Evolutionary conservation across 1,140 invertebrate genomes (phyloP).

Genomic region (Araneus ventricosus): DNA sequence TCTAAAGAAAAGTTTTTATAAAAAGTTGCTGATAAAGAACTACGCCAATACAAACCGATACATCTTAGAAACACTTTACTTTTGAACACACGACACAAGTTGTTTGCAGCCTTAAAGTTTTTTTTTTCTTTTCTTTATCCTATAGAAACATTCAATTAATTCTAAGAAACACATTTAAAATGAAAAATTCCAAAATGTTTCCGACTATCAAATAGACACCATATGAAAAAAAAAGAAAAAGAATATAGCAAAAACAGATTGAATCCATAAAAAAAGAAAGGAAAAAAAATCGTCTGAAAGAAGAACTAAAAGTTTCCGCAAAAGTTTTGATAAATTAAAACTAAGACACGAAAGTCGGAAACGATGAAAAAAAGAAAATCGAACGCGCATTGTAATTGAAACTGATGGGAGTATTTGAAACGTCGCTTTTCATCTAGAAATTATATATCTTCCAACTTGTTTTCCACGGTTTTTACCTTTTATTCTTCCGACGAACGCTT

Average conservation of each 20-base stretch:
- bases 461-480: not conserved
- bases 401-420: constrained; percentile 7
- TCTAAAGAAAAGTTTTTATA: no score
- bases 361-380: not conserved
- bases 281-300: not conserved
- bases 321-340: constrained; percentile 28
- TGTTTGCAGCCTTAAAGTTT: no score
- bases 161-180: not conserved
- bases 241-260: not conserved
- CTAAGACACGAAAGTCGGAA: not conserved
- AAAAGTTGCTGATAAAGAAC: no score
- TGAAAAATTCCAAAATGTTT: not conserved
- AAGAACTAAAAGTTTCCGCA: not conserved
- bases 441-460: not conserved
- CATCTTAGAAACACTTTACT: no score
- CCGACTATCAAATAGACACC: not conserved
- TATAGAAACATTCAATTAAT: not conserved
- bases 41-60: no score
- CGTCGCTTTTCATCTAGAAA: constrained; percentile 22
- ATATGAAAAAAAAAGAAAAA: not conserved
- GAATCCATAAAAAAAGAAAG: not conserved
- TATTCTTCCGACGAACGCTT: not conserved
- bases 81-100: no score
- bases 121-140: no score
- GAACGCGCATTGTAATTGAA: not conserved